A percentile compares a stretch with the other conserved stretches of the same genome.
phyloP scores from a whole-genome alignment of 2,797 vertebrate species.

The Oceanodroma leucorhoa region DNA sequence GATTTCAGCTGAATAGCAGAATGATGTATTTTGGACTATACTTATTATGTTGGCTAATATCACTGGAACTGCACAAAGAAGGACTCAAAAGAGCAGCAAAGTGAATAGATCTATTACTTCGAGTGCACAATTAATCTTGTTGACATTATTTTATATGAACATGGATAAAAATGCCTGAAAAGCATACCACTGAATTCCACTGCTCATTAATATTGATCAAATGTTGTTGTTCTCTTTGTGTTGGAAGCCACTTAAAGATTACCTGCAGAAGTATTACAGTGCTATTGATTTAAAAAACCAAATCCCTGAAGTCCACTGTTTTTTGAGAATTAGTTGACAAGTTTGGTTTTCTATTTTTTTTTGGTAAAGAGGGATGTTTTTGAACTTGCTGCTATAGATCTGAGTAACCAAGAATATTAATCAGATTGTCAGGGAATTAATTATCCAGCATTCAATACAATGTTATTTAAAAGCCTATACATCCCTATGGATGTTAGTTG shows the following conservation, averaged over 20 bases:
- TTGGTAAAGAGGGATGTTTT: background rate
- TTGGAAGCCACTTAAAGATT: conserved; percentile 74
- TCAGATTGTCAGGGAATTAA: conserved; percentile 4
- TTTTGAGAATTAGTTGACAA: conserved; percentile 25
- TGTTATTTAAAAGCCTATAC: background rate
- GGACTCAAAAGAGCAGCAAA: conserved; percentile 58
- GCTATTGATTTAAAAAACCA: conserved; percentile 50
- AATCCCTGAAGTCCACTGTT: conserved; percentile 22
- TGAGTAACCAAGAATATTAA: background rate
- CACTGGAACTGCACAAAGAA: background rate
- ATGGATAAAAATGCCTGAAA: conserved; percentile 73
- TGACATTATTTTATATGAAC: conserved; percentile 74
- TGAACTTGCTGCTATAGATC: background rate
- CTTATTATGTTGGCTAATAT: background rate
- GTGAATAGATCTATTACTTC: conserved; percentile 68
- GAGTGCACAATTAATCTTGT: conserved; percentile 76
- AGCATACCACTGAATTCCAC: conserved; percentile 64
- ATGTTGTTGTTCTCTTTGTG: conserved; percentile 57
- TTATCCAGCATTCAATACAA: background rate
- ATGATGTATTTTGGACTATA: background rate
- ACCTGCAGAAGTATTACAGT: conserved; percentile 61
- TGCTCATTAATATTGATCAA: conserved; percentile 80
- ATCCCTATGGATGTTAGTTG: background rate
- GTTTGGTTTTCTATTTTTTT: background rate
- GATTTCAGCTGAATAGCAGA: conserved; percentile 8